These are phyloP conservation scores for Galeopsomyia nigrocyanea DNA, from an alignment of 2,888 invertebrate genomes.

Conservation along the genomic window DNA sequence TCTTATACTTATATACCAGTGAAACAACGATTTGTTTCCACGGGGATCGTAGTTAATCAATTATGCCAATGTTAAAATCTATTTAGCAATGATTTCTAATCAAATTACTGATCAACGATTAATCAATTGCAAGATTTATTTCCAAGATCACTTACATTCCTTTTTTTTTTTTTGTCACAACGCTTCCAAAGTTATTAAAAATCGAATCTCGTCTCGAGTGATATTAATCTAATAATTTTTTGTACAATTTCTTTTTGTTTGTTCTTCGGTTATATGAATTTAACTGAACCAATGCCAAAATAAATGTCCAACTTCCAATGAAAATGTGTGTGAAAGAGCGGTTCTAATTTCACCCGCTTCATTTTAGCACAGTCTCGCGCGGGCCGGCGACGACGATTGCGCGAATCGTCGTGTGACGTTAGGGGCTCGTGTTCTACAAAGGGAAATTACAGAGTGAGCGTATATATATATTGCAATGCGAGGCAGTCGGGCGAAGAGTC, in stretches of 20 bases:
- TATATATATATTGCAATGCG: conserved; percentile 6
- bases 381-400: conserved; percentile 12
- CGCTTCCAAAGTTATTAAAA: no score
- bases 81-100: no score
- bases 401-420: conserved; percentile 29
- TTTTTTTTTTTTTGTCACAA: no score
- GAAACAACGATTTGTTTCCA: no score
- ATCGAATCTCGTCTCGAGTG: no score
- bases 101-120: no score
- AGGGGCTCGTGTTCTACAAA: conserved; percentile 13
- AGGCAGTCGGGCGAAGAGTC: conserved; percentile 16
- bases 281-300: conserved; percentile 5
- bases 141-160: no score
- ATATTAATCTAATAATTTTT: conserved; percentile 1
- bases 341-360: not conserved
- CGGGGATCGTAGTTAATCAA: no score
- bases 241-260: not conserved
- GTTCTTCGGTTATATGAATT: not conserved
- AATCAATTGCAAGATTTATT: no score
- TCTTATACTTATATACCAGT: no score
- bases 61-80: no score
- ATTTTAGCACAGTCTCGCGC: not conserved
- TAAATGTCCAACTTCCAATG: conserved; percentile 14
- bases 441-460: conserved; percentile 18
- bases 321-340: not conserved